phyloP scores from a whole-genome alignment of 2,888 invertebrate species.

The Timandra comae region DNA sequence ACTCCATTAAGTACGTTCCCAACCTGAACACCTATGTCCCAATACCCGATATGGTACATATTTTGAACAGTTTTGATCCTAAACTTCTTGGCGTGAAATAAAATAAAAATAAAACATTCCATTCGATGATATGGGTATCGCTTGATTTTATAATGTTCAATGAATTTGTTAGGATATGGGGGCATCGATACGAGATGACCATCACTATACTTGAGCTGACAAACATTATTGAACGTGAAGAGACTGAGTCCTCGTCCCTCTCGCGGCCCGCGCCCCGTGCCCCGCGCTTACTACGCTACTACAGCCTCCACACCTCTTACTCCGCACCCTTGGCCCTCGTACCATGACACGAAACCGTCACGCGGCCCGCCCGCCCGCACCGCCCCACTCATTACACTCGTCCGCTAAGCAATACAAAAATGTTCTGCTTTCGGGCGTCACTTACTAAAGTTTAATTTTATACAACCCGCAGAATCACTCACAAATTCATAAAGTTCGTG shows the following conservation, averaged over 20 bases:
- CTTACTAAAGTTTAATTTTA: conserved; percentile 11
- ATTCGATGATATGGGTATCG: too few species aligned
- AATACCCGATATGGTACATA: too few species aligned
- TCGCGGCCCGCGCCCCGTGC: conserved; percentile 22
- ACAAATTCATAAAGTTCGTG: conserved; percentile 11
- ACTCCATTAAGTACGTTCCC: too few species aligned
- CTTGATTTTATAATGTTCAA: too few species aligned
- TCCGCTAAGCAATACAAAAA: conserved; percentile 5
- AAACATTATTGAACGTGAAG: conserved; percentile 51
- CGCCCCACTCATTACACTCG: conserved; percentile 34
- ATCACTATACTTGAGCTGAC: conserved; percentile 31
- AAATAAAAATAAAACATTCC: too few species aligned
- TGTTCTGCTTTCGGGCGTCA: conserved; percentile 1
- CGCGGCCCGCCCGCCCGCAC: conserved; percentile 27
- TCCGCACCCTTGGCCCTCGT: conserved; percentile 34
- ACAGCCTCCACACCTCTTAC: conserved; percentile 45
- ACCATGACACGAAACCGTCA: conserved; percentile 27
- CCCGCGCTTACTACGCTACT: conserved; percentile 58
- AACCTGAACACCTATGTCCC: too few species aligned
- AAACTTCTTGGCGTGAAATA: too few species aligned
- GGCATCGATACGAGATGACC: conserved; percentile 18
- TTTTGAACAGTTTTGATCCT: too few species aligned
- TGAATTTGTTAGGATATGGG: conserved; percentile 7
- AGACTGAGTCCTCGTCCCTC: conserved; percentile 1
- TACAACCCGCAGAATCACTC: too few species aligned